Evolutionary conservation across 2,888 invertebrate species (phyloP).

Genomic region (Anthophora plumipes): DNA sequence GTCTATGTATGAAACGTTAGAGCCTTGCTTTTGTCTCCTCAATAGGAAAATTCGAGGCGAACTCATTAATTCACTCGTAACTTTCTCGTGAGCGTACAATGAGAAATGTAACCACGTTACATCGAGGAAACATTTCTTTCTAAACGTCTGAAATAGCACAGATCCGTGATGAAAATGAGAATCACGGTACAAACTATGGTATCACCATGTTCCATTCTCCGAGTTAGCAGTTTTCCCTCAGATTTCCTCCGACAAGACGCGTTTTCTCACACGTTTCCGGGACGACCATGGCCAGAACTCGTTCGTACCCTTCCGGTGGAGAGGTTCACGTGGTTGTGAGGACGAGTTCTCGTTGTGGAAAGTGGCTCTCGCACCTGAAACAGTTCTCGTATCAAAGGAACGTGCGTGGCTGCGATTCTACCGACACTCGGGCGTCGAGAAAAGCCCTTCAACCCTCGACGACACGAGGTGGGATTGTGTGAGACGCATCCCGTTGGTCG

Average conservation of each 20-base stretch:
- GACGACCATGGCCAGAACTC: slow-evolving; percentile 1
- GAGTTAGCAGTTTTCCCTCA: neutral
- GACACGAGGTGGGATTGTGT: slow-evolving; percentile 13
- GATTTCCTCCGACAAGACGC: neutral
- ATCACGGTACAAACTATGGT: neutral
- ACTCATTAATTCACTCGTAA: too few relatives aligned
- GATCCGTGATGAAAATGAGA: neutral
- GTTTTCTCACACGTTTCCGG: neutral
- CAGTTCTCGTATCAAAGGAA: slow-evolving; percentile 50
- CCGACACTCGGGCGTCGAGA: slow-evolving; percentile 26
- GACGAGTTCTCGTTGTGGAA: slow-evolving; percentile 8
- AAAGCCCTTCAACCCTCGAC: slow-evolving; percentile 32
- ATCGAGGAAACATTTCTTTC: too few relatives aligned
- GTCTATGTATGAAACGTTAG: too few relatives aligned
- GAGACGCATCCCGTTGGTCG: neutral
- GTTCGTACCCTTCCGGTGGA: neutral
- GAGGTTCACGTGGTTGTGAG: slow-evolving; percentile 16
- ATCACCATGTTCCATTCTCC: neutral
- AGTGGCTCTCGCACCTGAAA: slow-evolving; percentile 54
- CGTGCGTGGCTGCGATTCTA: slow-evolving; percentile 27
- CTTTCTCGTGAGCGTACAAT: too few relatives aligned
- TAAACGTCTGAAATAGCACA: too few relatives aligned
- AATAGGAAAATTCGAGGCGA: too few relatives aligned
- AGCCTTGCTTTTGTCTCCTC: too few relatives aligned
- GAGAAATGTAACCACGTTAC: too few relatives aligned